phyloP scores from a whole-genome alignment of 2,888 invertebrate genomes.

The Amiota mariae region DNA sequence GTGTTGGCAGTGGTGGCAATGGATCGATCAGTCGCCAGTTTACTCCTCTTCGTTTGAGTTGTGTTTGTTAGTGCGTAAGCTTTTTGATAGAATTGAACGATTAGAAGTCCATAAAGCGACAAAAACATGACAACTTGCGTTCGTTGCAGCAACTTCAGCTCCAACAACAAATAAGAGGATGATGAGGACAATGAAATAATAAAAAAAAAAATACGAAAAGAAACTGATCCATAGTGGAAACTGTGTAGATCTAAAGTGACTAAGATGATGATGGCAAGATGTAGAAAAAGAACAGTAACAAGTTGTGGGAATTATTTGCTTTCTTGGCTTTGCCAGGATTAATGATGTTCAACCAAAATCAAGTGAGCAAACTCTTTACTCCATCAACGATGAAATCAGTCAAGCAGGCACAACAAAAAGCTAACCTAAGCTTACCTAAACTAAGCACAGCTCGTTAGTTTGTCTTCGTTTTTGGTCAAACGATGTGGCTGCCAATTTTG shows the following conservation, averaged over 20 bases:
- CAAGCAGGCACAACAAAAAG: conserved; percentile 13
- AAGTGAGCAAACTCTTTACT: conserved; percentile 34
- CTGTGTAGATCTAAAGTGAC: not conserved
- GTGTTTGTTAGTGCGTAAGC: conserved; percentile 73
- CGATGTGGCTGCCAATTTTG: conserved; percentile 47
- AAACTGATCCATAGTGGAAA: not conserved
- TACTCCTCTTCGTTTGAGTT: conserved; percentile 42
- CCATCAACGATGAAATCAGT: conserved; percentile 46
- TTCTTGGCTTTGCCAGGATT: conserved; percentile 56
- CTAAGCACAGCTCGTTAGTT: conserved; percentile 68
- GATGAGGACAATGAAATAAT: no score
- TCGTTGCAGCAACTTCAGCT: conserved; percentile 46
- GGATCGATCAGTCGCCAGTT: not conserved
- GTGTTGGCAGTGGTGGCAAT: no score
- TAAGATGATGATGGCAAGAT: not conserved
- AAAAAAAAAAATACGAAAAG: not conserved
- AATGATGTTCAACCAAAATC: conserved; percentile 64
- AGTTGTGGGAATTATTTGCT: conserved; percentile 24
- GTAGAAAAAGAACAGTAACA: conserved; percentile 12
- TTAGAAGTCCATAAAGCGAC: conserved; percentile 75
- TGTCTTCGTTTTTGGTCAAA: conserved; percentile 57
- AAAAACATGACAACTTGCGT: conserved; percentile 73
- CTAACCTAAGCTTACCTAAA: not conserved
- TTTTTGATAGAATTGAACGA: conserved; percentile 74
- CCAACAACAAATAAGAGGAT: no score